Base-by-base conservation (phyloP, 2,113 vertebrate species). In the Callithrix jacchus region DNA sequence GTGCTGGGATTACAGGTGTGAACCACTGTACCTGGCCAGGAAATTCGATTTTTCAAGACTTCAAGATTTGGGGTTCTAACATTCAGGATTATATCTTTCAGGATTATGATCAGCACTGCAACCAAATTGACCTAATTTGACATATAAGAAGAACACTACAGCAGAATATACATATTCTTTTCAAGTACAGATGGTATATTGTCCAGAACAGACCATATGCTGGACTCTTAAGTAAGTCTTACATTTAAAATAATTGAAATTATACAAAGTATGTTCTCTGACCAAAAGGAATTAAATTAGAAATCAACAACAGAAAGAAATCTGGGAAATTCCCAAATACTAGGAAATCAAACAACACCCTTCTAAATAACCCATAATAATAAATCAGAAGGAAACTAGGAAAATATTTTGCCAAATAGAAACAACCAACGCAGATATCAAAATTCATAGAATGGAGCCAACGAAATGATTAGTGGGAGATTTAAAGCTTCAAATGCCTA, bases 371-470 rank as follows among this genome's bases (percentile, higher is more conserved):
- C 45, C 18, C 52, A 76, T 0, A 54, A 85, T 74, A 74, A 37
- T 87, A 47, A 77, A 88, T 20, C 52, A 47, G 35, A 89, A 66
- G 47, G 64, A 85, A 95, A 93, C 58, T 66, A 40, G 47, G 74
- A 77, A 83, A 84, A 66, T 73, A n/a, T 79, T 89, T 94, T 89
- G 61, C 4, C 47, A 93, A 81, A 93, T 40, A 40, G 79, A 73
- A 89, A 68, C 3, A 47, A 52, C 16, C n/a, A 91, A 45, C 2
- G 66, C 32, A 70, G 25, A 27, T 81, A 71, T 35, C 37, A 70
- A 40, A 20, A 81, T 21, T 58, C 18, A 42, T 21, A 20, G 73
- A 64, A 40, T 13, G 7, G 12, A 16, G n/a, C 42, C 52, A 56
- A 71, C 35, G 32, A 64, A 21, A 32, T 27, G 32, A 12, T 35